Percentiles rank a stretch among this genome's conserved stretches.
phyloP scores from a whole-genome alignment of 2,888 invertebrate species.

The Disparrhopalites patrizii region DNA sequence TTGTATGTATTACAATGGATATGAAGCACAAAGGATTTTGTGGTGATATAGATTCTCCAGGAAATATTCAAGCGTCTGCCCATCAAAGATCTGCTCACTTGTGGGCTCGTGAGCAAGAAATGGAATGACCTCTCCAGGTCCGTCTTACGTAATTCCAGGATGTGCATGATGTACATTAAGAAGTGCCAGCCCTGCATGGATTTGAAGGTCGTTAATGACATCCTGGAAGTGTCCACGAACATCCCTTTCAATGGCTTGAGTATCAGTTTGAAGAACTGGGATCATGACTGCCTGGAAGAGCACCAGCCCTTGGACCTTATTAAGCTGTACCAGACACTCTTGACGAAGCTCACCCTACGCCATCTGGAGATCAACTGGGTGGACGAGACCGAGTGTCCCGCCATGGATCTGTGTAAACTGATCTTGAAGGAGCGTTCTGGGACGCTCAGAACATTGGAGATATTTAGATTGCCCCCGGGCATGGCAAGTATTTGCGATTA shows the following conservation, averaged over 20 bases:
- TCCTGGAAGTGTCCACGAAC: background rate
- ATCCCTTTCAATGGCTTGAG: background rate
- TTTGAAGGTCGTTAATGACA: background rate
- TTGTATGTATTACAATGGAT: too few relatives aligned
- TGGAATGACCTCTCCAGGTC: background rate
- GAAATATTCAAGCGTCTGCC: background rate
- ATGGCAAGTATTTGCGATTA: too few relatives aligned
- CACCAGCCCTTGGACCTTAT: background rate
- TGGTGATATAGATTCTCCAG: background rate
- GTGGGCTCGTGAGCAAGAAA: background rate
- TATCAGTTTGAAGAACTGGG: background rate
- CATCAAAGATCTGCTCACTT: background rate
- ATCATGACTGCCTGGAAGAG: constrained; percentile 1
- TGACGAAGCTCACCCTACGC: background rate
- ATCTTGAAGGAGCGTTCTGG: background rate
- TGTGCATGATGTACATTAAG: background rate
- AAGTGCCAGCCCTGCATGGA: background rate
- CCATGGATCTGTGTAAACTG: background rate
- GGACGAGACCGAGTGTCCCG: background rate
- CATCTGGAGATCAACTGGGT: constrained; percentile 2
- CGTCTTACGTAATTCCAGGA: background rate
- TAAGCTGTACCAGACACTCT: too few relatives aligned
- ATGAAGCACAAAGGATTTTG: too few relatives aligned
- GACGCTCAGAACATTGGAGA: background rate
- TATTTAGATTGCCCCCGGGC: background rate